phyloP scores from a whole-genome alignment of 1,140 invertebrate genomes.

The Zophobas morio region DNA sequence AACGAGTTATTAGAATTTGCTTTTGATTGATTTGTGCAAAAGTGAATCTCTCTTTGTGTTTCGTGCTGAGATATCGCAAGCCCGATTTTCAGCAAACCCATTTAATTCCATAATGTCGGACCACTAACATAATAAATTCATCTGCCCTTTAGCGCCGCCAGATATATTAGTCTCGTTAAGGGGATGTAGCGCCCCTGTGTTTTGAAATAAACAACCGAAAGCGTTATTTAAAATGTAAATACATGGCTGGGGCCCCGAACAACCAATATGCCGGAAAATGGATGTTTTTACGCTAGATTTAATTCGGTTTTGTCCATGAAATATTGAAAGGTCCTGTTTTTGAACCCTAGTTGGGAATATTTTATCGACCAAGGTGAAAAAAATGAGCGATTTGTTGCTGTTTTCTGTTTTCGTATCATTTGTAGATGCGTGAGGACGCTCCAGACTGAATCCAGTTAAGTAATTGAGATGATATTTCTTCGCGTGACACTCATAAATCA shows the following conservation, averaged over 20 bases:
- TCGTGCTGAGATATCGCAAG: neutral
- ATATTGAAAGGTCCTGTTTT: slow-evolving; percentile 18
- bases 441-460: slow-evolving; percentile 12
- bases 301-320: slow-evolving; percentile 21
- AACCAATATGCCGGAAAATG: slow-evolving; percentile 28
- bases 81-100: neutral
- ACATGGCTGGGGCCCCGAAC: neutral
- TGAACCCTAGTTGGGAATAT: neutral
- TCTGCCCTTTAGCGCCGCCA: neutral
- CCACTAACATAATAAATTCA: slow-evolving; percentile 17
- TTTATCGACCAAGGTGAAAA: neutral
- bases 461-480: slow-evolving; percentile 57
- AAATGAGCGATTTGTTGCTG: neutral
- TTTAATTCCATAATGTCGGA: slow-evolving; percentile 2
- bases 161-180: slow-evolving; percentile 35
- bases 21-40: slow-evolving; percentile 24
- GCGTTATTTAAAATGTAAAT: slow-evolving; percentile 44
- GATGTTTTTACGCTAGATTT: slow-evolving; percentile 44
- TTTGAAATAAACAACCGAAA: slow-evolving; percentile 44
- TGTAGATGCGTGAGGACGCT: slow-evolving; percentile 3
- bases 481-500: slow-evolving; percentile 51
- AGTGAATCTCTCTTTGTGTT: neutral
- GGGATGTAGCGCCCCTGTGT: slow-evolving; percentile 23
- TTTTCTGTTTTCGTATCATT: slow-evolving; percentile 20
- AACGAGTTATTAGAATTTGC: slow-evolving; percentile 15